A percentile compares a stretch with the other conserved stretches of the same genome.
These are phyloP conservation scores for Heliconius nattereri DNA, from an alignment of 1,140 invertebrate species.

Conservation along the genomic window DNA sequence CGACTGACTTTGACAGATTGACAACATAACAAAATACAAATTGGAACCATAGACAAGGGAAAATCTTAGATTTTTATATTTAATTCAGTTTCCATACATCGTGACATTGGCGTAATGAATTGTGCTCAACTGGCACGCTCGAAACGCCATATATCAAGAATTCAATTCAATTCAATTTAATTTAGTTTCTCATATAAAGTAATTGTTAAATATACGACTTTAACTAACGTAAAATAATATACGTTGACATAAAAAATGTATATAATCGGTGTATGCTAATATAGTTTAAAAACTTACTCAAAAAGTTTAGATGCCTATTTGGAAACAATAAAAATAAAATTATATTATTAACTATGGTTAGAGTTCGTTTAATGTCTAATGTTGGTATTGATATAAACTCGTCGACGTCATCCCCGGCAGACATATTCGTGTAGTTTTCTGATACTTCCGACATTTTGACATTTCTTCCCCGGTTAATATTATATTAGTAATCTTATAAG, in stretches of 20 bases:
- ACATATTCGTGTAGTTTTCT: constrained; percentile 62
- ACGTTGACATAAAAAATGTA: not conserved
- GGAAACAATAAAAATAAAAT: not conserved
- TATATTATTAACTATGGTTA: not conserved
- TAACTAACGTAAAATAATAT: not conserved
- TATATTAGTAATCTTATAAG: constrained; percentile 36
- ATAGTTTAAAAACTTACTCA: not conserved
- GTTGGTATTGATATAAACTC: constrained; percentile 47
- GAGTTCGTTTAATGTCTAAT: constrained; percentile 17
- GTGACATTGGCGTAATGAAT: too few relatives aligned
- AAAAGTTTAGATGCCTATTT: not conserved
- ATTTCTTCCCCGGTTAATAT: constrained; percentile 54
- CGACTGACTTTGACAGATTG: constrained; percentile 48
- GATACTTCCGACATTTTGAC: constrained; percentile 75
- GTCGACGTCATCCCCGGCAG: constrained; percentile 72
- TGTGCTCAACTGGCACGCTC: too few relatives aligned
- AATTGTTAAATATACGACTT: not conserved
- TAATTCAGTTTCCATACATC: not conserved
- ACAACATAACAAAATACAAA: constrained; percentile 25
- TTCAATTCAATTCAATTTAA: not conserved
- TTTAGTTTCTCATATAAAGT: not conserved
- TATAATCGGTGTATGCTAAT: not conserved
- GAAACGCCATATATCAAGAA: too few relatives aligned
- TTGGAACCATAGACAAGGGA: not conserved
- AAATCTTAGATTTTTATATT: not conserved